Evolutionary conservation across 2,888 invertebrate genomes (phyloP), one percentile per base, ranked within the genome.

Genomic region (Caenorhabditis sulstoni): DNA sequence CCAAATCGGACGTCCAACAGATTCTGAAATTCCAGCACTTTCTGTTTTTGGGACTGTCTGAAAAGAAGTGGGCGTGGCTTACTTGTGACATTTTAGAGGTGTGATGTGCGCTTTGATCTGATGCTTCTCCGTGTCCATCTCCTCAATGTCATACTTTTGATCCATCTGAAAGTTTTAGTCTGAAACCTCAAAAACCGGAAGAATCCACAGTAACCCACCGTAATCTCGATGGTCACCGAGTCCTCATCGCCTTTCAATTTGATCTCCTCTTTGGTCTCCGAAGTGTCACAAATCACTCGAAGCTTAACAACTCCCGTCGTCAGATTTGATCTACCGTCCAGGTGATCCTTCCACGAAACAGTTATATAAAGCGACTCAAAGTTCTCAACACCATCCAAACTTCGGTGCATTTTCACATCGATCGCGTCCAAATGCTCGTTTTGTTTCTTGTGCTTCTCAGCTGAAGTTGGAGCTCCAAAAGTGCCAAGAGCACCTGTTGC

Each of bases 41-140:
- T n/a, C 14, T 22, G 39, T 52, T 53, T 8, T 57, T 49, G 12
- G 8, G 9, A 49, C 29, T 35, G n/a, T n/a, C n/a, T n/a, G n/a
- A n/a, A n/a, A n/a, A n/a, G 23, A 29, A 55, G 14, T 50, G 22
- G 14, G 8, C 3, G n/a, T 45, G 29, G 44, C 62, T 20, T 44
- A 86, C 87, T 83, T 81, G 47, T 87, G 82, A 65, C 89, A 89
- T 64, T 87, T 81, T 23, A 87, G 76, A 1, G 89, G 89, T 4
- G 82, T 79, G 41, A 89, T 90, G 18, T 84, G 74, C 1, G 88
- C 89, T 45, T 86, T 81, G 14, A 89, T 86, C 76, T 87, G 83
- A 58, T 87, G 87, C 18, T 58, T 73, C 1, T 75, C 80, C 8
- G 74, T 58, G 65, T 87, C 77, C 57, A 84, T 65, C 37, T 87